phyloP scores from a whole-genome alignment of 1,140 invertebrate species.

The Polyergus mexicanus region DNA sequence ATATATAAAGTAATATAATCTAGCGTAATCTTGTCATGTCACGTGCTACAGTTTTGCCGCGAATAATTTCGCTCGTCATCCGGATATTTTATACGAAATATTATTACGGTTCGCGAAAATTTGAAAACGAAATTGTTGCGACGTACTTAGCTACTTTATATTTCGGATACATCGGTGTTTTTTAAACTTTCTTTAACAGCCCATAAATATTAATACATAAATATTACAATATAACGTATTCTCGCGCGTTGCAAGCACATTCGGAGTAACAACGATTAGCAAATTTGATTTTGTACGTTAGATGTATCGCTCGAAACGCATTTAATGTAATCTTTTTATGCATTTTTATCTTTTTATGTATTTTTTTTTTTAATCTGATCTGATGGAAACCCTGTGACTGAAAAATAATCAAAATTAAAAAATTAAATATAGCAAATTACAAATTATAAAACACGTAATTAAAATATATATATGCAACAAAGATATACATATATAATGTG shows the following conservation, averaged over 20 bases:
- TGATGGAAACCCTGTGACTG: not conserved
- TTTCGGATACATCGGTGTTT: constrained; percentile 36
- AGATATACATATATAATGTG: too few species aligned
- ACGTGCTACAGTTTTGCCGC: constrained; percentile 15
- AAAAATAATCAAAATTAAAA: not conserved
- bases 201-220: constrained; percentile 38
- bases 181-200: constrained; percentile 10
- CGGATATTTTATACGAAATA: constrained; percentile 50
- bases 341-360: too few species aligned
- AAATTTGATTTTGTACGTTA: not conserved
- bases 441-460: not conserved
- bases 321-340: not conserved
- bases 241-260: not conserved
- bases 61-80: constrained; percentile 50
- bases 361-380: not conserved
- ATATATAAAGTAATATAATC: constrained; percentile 21
- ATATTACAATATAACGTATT: constrained; percentile 51
- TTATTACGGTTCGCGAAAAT: constrained; percentile 32
- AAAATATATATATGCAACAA: not conserved
- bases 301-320: not conserved
- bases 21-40: constrained; percentile 31
- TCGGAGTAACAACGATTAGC: not conserved
- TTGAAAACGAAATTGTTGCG: constrained; percentile 34
- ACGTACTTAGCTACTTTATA: constrained; percentile 32
- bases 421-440: not conserved